A percentile compares a stretch with the other conserved stretches of the same genome.
Conservation (phyloP, 2,888 invertebrate genomes). For the Yponomeuta sedellus region DNA sequence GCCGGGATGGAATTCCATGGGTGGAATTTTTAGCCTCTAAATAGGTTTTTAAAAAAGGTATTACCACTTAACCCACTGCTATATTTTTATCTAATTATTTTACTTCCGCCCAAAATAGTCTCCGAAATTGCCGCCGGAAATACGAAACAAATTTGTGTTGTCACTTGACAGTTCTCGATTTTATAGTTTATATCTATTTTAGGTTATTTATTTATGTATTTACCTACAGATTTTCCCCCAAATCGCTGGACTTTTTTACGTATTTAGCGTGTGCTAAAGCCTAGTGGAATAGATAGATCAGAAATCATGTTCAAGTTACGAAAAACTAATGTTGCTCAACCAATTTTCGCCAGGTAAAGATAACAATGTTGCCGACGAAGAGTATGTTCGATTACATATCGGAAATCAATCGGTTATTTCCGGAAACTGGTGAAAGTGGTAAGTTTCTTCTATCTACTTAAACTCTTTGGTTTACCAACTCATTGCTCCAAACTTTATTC, state of each 20-base stretch:
- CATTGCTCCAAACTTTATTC: background rate
- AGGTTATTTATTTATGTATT: background rate
- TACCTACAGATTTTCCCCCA: background rate
- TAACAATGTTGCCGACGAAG: slow-evolving; percentile 48
- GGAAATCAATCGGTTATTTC: slow-evolving; percentile 47
- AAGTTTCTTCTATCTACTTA: slow-evolving; percentile 25
- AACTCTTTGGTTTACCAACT: background rate
- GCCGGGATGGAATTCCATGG: no score
- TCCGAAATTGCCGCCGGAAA: background rate
- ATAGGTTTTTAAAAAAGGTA: no score
- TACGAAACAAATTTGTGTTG: background rate
- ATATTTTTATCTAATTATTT: background rate
- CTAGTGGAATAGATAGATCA: background rate
- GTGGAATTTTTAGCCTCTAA: no score
- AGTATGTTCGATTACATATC: slow-evolving; percentile 40
- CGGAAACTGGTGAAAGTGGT: slow-evolving; percentile 43
- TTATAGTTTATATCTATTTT: background rate
- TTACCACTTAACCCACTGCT: background rate
- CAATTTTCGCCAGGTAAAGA: background rate
- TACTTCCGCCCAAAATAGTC: background rate
- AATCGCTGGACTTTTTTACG: background rate
- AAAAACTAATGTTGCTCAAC: background rate
- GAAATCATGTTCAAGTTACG: background rate
- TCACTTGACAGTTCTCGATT: background rate
- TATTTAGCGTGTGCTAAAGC: background rate